phyloP scores from a whole-genome alignment of 2,797 vertebrate species.

The Enteromius thamalakanensis region DNA sequence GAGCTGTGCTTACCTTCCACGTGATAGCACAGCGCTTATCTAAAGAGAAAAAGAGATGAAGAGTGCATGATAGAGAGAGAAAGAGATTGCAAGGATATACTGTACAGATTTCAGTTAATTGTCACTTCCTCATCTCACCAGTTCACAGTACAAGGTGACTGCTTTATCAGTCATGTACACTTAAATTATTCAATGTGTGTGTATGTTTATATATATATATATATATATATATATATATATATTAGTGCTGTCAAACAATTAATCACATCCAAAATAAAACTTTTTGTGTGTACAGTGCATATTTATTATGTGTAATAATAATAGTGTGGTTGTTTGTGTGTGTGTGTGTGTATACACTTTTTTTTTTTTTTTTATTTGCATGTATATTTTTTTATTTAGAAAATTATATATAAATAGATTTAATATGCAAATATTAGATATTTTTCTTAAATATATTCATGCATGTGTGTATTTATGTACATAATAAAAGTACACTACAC shows the following conservation, averaged over 20 bases:
- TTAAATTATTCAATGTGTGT: not conserved
- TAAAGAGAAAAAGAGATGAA: conserved; percentile 43
- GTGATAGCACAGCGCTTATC: conserved; percentile 71
- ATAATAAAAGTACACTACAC: no score
- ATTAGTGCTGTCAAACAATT: not conserved
- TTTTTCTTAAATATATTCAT: no score
- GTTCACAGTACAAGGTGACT: conserved; percentile 18
- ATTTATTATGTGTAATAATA: no score
- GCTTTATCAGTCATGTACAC: not conserved
- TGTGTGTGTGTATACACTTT: no score
- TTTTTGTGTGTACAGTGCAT: no score
- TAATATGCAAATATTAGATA: no score
- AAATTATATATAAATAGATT: no score
- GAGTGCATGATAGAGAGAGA: conserved; percentile 28
- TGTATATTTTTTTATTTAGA: no score
- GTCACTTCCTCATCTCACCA: conserved; percentile 29
- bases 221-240: not conserved
- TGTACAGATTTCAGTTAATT: conserved; percentile 41
- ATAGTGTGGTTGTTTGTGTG: no score
- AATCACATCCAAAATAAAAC: no score
- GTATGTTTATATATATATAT: not conserved
- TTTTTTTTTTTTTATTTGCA: no score
- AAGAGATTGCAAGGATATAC: conserved; percentile 53
- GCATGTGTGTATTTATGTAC: no score
- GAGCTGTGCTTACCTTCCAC: conserved; percentile 76